A percentile compares a stretch with the other conserved stretches of the same genome.
These are phyloP conservation scores for Heliothis subflexa DNA, from an alignment of 1,140 invertebrate species.

Conservation along the genomic window DNA sequence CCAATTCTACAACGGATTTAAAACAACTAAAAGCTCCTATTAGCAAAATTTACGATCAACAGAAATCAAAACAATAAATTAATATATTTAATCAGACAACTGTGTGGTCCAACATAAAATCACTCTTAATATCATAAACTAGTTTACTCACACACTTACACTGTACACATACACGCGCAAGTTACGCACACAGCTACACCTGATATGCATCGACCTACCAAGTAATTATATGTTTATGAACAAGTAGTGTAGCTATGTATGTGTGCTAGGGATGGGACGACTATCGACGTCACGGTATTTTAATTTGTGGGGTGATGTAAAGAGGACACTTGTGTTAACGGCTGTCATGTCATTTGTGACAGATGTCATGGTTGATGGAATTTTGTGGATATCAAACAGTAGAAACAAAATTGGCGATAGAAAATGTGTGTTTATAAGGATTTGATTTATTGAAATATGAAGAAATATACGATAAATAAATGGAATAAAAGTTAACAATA, in stretches of 20 bases:
- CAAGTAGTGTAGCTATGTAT: conserved; percentile 62
- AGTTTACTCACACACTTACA: conserved; percentile 29
- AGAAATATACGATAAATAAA: too few species aligned
- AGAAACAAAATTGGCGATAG: too few species aligned
- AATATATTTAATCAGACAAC: conserved; percentile 17
- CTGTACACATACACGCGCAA: background rate
- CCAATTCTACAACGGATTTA: too few species aligned
- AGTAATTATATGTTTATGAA: conserved; percentile 86
- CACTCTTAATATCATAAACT: conserved; percentile 32
- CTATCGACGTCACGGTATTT: background rate
- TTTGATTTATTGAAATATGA: too few species aligned
- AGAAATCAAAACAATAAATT: conserved; percentile 45
- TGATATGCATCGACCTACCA: conserved; percentile 84
- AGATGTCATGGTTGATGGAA: background rate
- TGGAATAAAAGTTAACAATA: too few species aligned
- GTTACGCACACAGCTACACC: conserved; percentile 24
- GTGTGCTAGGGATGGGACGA: conserved; percentile 67
- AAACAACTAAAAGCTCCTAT: too few species aligned
- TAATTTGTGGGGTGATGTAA: conserved; percentile 6
- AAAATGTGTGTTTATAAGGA: too few species aligned
- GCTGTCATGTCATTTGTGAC: conserved; percentile 16
- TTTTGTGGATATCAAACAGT: background rate
- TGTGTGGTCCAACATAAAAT: conserved; percentile 27
- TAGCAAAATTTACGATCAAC: background rate
- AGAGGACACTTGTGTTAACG: background rate